Percentiles rank a stretch among this genome's conserved stretches.
These are phyloP conservation scores for Ectropis crepuscularia DNA, from an alignment of 2,888 invertebrate species.

Conservation along the genomic window DNA sequence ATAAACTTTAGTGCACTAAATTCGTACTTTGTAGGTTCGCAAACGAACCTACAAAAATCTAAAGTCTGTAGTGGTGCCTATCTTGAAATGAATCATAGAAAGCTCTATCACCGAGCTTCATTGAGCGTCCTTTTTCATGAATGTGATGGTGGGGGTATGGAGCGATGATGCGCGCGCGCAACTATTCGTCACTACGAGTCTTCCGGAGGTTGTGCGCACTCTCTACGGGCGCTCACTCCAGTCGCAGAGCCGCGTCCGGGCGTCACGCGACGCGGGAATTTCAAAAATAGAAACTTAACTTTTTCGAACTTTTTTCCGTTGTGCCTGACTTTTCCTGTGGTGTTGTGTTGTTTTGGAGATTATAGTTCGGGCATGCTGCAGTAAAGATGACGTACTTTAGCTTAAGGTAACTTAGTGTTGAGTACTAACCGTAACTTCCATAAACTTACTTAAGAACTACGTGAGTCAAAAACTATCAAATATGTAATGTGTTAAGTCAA, in stretches of 20 bases:
- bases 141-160: slow-evolving; percentile 72
- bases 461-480: too few relatives aligned
- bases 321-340: slow-evolving; percentile 61
- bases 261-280: slow-evolving; percentile 64
- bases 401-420: slow-evolving; percentile 65
- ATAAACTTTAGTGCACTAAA: too few relatives aligned
- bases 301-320: slow-evolving; percentile 42
- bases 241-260: slow-evolving; percentile 62
- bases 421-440: neutral
- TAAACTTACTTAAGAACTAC: neutral
- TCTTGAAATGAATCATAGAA: slow-evolving; percentile 39
- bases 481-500: too few relatives aligned
- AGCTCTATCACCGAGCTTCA: slow-evolving; percentile 49
- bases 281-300: slow-evolving; percentile 57
- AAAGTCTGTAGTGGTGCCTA: slow-evolving; percentile 15
- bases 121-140: slow-evolving; percentile 74
- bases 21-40: too few relatives aligned
- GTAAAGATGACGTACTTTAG: slow-evolving; percentile 69
- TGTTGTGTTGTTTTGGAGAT: slow-evolving; percentile 54
- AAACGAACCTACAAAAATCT: slow-evolving; percentile 9
- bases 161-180: slow-evolving; percentile 59
- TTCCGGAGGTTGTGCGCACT: slow-evolving; percentile 64
- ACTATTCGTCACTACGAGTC: slow-evolving; percentile 44
- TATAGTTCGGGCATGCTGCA: slow-evolving; percentile 65
- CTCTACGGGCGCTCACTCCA: slow-evolving; percentile 53